Conservation (phyloP, 2,888 invertebrate genomes). For the Dryomyza anilis region DNA sequence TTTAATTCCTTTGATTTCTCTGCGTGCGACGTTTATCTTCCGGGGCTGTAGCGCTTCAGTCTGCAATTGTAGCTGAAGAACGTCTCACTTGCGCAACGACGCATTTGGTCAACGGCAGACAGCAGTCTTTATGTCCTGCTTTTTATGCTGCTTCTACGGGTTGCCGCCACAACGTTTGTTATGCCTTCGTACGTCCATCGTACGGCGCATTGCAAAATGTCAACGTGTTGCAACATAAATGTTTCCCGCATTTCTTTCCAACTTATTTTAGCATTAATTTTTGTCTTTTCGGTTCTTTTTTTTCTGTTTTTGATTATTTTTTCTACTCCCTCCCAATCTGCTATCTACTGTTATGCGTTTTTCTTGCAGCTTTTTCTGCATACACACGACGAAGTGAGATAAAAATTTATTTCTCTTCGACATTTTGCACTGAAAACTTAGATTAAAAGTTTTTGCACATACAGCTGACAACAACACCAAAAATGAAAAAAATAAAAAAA, state of each 20-base stretch:
- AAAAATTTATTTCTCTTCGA: conserved; percentile 34
- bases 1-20: conserved; percentile 14
- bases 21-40: conserved; percentile 1
- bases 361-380: not conserved
- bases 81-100: not conserved
- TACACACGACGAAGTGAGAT: conserved; percentile 17
- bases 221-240: not conserved
- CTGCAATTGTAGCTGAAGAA: not conserved
- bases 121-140: conserved; percentile 1
- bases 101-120: not conserved
- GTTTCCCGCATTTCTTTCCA: not conserved
- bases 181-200: not conserved
- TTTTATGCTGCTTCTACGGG: not conserved
- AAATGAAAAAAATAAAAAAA: too few relatives aligned
- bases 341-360: conserved; percentile 1
- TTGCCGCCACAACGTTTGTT: not conserved
- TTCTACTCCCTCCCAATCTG: not conserved
- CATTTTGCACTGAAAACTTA: conserved; percentile 28
- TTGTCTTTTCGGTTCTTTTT: not conserved
- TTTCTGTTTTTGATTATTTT: not conserved
- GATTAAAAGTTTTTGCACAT: conserved; percentile 26
- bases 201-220: not conserved
- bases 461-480: too few relatives aligned
- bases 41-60: not conserved
- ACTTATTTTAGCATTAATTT: not conserved